A percentile compares a stretch with the other conserved stretches of the same genome.
phyloP scores from a whole-genome alignment of 2,888 invertebrate species.

The Drosophila melanosoma region DNA sequence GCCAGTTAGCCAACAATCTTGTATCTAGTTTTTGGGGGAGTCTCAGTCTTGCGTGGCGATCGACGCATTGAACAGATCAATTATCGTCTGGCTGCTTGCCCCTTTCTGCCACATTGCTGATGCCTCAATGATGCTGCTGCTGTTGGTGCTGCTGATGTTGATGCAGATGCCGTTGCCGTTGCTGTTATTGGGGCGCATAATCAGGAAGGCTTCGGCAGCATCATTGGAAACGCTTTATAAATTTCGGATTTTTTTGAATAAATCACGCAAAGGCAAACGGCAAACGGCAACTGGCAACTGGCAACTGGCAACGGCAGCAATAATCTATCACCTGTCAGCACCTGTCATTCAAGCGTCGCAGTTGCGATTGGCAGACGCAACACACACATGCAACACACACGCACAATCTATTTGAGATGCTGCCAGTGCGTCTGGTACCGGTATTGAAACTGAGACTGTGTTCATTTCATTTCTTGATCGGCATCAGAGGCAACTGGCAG shows the following conservation, averaged over 20 bases:
- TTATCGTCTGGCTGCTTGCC: constrained; percentile 54
- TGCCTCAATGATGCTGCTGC: constrained; percentile 14
- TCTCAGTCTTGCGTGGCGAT: constrained; percentile 66
- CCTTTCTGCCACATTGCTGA: not conserved
- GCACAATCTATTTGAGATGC: constrained; percentile 8
- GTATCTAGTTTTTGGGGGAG: constrained; percentile 53
- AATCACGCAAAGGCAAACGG: constrained; percentile 68
- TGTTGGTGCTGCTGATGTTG: constrained; percentile 5
- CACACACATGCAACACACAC: constrained; percentile 28
- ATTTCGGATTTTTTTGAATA: constrained; percentile 67
- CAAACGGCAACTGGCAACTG: constrained; percentile 13
- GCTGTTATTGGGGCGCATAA: constrained; percentile 51
- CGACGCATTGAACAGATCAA: constrained; percentile 76
- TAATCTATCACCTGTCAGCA: constrained; percentile 85
- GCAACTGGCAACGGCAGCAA: constrained; percentile 58
- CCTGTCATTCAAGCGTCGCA: constrained; percentile 84
- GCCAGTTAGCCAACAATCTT: constrained; percentile 10
- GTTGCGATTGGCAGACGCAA: constrained; percentile 78
- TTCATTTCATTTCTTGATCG: constrained; percentile 35
- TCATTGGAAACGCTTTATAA: constrained; percentile 45
- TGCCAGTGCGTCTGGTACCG: constrained; percentile 13
- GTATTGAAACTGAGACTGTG: constrained; percentile 17
- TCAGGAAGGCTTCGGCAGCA: constrained; percentile 41
- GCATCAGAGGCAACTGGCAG: constrained; percentile 34
- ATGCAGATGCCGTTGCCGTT: constrained; percentile 15